Percentiles rank a stretch among this genome's conserved stretches.
Conservation (phyloP, 2,113 vertebrate genomes). For the Potamarius usumacintae region DNA sequence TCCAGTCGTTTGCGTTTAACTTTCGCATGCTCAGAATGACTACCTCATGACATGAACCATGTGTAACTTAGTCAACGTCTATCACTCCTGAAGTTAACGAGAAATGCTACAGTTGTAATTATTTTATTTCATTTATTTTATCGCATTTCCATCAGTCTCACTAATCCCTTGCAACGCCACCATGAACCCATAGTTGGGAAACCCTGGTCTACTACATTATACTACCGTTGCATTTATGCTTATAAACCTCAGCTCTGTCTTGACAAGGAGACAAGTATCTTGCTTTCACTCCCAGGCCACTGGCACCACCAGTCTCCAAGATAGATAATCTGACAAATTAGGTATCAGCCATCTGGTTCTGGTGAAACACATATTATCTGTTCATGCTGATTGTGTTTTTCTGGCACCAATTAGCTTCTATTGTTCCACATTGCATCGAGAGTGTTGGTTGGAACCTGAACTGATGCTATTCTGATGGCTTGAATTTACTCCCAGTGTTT, state of each 20-base stretch:
- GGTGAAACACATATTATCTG: neutral
- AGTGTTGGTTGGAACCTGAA: neutral
- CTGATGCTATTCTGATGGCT: neutral
- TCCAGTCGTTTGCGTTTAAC: neutral
- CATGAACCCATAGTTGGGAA: neutral
- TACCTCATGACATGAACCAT: neutral
- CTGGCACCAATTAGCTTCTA: neutral
- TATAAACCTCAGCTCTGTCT: neutral
- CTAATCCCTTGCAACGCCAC: neutral
- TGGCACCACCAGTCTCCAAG: neutral
- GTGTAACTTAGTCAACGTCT: neutral
- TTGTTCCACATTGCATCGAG: neutral
- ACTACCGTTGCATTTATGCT: neutral
- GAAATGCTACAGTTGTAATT: neutral
- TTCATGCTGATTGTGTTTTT: conserved; percentile 6
- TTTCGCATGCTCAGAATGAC: neutral
- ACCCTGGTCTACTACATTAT: neutral
- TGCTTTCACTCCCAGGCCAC: neutral
- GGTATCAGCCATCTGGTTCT: neutral
- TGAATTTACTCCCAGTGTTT: neutral
- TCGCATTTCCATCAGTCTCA: neutral
- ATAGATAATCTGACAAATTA: conserved; percentile 4
- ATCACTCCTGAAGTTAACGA: neutral
- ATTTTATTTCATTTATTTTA: neutral
- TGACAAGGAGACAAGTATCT: neutral